Conservation (phyloP, 2,888 invertebrate genomes). For the Oligia latruncula region DNA sequence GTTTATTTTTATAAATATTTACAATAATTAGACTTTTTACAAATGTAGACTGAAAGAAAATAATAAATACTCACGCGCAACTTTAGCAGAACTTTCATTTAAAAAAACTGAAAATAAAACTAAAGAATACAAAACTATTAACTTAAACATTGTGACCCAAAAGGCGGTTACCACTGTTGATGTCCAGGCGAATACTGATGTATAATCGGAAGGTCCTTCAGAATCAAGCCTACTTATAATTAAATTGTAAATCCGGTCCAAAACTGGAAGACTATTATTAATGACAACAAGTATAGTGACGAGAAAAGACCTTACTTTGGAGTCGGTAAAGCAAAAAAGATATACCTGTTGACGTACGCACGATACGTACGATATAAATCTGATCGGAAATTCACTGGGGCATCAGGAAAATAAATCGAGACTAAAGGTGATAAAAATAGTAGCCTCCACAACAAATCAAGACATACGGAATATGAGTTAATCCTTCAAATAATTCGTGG, state of each 20-base stretch:
- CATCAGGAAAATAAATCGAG: background rate
- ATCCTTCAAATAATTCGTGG: background rate
- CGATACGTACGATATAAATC: background rate
- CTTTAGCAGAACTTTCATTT: conserved; percentile 60
- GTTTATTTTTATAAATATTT: background rate
- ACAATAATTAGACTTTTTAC: too few relatives aligned
- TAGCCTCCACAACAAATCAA: background rate
- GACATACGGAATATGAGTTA: background rate
- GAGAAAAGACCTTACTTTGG: background rate
- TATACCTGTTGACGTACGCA: background rate
- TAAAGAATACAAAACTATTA: conserved; percentile 49
- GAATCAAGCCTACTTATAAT: conserved; percentile 39
- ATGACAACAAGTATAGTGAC: background rate
- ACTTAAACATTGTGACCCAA: conserved; percentile 61
- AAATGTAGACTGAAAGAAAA: background rate
- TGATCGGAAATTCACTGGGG: background rate
- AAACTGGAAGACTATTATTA: conserved; percentile 7
- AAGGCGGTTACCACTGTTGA: conserved; percentile 60
- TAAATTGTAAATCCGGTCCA: conserved; percentile 52
- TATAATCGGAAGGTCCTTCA: conserved; percentile 28
- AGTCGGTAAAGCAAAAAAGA: background rate
- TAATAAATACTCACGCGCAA: conserved; percentile 69
- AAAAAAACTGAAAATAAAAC: conserved; percentile 42
- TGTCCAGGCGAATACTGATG: conserved; percentile 66
- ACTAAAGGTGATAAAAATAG: background rate